phyloP scores from a whole-genome alignment of 2,888 invertebrate species.

The Drosophila parthenogenetica region DNA sequence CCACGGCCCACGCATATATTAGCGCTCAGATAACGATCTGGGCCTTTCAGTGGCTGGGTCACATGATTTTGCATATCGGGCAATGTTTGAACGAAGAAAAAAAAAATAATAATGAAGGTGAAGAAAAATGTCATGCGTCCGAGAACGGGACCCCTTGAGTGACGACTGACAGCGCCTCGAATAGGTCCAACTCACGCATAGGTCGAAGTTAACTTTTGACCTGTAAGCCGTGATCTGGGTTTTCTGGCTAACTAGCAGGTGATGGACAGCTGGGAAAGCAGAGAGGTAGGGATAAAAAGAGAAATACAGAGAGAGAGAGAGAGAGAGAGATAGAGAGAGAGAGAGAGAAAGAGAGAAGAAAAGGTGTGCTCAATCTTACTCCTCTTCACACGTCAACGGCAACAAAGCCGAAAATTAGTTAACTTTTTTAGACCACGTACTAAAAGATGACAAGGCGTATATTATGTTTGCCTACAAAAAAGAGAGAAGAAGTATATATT shows the following conservation, averaged over 20 bases:
- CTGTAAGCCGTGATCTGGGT: conserved; percentile 1
- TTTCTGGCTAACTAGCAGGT: conserved; percentile 63
- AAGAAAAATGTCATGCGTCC: conserved; percentile 48
- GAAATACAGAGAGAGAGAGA: background rate
- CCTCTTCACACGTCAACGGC: conserved; percentile 77
- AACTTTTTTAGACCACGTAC: conserved; percentile 48
- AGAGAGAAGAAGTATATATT: too few relatives aligned
- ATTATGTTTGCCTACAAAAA: too few relatives aligned
- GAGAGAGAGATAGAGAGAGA: background rate
- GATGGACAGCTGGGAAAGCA: conserved; percentile 38
- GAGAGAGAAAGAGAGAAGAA: background rate
- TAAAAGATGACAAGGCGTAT: too few relatives aligned
- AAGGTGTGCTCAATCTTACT: conserved; percentile 8
- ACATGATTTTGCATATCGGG: conserved; percentile 76
- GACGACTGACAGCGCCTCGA: conserved; percentile 78
- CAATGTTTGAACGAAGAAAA: conserved; percentile 21
- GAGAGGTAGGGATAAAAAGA: background rate
- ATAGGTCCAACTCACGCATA: conserved; percentile 74
- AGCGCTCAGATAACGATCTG: conserved; percentile 73
- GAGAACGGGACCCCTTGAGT: conserved; percentile 54
- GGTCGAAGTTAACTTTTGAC: conserved; percentile 33
- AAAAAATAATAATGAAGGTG: background rate
- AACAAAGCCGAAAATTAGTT: conserved; percentile 78
- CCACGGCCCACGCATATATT: conserved; percentile 73
- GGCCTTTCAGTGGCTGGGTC: conserved; percentile 50